Conservation (phyloP, 2,113 vertebrate species). For the Pungitius pungitius region DNA sequence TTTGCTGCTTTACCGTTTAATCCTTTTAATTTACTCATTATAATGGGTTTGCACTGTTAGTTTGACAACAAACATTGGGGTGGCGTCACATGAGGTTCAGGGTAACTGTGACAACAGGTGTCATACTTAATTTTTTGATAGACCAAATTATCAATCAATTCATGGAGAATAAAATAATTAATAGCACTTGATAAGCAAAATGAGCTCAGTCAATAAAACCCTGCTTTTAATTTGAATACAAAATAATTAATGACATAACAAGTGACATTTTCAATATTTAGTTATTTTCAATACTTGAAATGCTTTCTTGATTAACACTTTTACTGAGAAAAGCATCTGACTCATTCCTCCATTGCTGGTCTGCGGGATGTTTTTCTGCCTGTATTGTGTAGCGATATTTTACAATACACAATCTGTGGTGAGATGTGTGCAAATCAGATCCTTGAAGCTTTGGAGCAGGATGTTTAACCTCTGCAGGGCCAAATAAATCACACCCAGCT, state of each 20-base stretch:
- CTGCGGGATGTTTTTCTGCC: neutral
- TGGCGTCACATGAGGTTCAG: neutral
- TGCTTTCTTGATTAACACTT: neutral
- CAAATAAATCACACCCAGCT: slow-evolving; percentile 76
- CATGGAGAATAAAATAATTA: neutral
- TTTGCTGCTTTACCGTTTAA: neutral
- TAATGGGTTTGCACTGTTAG: neutral
- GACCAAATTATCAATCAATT: neutral
- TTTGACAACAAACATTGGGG: neutral
- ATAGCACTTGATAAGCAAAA: neutral
- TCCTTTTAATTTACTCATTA: neutral
- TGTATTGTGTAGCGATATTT: neutral
- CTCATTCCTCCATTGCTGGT: neutral
- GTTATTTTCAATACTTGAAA: neutral
- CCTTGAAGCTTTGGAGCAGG: slow-evolving; percentile 40
- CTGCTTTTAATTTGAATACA: neutral
- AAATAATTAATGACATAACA: neutral
- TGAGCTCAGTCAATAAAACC: neutral
- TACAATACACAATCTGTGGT: slow-evolving; percentile 57
- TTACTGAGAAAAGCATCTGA: neutral
- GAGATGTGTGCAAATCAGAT: slow-evolving; percentile 71
- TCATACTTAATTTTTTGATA: neutral
- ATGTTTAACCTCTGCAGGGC: slow-evolving; percentile 52
- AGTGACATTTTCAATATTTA: neutral
- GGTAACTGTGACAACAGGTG: neutral